These are phyloP conservation scores for Macquaria australasica DNA, from an alignment of 2,113 vertebrate genomes.

Conservation along the genomic window DNA sequence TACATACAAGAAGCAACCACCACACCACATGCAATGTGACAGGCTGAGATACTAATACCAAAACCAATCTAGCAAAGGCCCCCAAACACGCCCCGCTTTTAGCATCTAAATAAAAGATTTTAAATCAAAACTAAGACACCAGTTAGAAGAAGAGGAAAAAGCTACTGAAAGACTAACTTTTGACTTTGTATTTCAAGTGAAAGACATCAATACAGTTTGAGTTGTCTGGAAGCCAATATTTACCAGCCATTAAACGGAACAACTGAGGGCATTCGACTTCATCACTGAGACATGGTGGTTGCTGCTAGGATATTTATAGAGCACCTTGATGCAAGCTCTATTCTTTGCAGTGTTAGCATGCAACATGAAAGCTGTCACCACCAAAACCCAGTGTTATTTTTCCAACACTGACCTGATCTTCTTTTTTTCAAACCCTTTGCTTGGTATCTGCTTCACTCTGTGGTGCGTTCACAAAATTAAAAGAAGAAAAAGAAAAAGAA, in stretches of 20 bases:
- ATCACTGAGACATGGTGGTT: not conserved
- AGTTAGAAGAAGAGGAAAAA: too few species aligned
- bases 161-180: too few species aligned
- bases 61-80: not conserved
- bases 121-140: not conserved
- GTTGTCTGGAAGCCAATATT: not conserved
- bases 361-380: not conserved
- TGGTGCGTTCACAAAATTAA: not conserved
- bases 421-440: not conserved
- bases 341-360: not conserved
- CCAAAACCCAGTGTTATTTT: not conserved
- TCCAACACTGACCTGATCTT: not conserved
- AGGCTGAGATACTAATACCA: not conserved
- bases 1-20: too few species aligned
- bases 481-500: too few species aligned
- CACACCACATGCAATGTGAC: not conserved
- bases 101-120: not conserved
- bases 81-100: not conserved
- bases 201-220: too few species aligned
- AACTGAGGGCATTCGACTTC: not conserved
- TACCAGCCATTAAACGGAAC: not conserved
- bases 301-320: not conserved
- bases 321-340: not conserved
- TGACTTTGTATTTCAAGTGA: too few species aligned
- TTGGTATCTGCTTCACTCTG: not conserved